Evolutionary conservation across 2,888 invertebrate genomes (phyloP).

Genomic region (Perizoma affinitatum): DNA sequence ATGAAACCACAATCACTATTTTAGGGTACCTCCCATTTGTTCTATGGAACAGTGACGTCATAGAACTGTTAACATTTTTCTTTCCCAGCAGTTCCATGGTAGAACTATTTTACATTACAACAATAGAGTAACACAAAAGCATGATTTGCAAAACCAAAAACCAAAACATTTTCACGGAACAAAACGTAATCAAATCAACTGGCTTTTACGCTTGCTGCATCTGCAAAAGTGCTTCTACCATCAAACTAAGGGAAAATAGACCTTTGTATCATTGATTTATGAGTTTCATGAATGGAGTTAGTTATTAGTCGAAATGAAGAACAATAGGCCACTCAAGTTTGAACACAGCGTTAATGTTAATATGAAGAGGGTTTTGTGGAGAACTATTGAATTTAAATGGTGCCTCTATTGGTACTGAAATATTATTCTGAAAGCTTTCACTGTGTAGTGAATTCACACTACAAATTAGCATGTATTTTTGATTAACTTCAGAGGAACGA

Average conservation of each 20-base stretch:
- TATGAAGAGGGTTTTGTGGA: slow-evolving; percentile 57
- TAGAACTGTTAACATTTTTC: no score
- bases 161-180: slow-evolving; percentile 55
- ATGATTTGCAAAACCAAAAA: slow-evolving; percentile 39
- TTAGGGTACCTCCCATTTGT: no score
- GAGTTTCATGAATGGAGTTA: slow-evolving; percentile 16
- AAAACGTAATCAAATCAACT: slow-evolving; percentile 69
- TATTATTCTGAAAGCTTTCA: slow-evolving; percentile 17
- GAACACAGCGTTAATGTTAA: slow-evolving; percentile 68
- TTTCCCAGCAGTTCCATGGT: no score
- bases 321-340: slow-evolving; percentile 65
- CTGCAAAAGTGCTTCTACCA: slow-evolving; percentile 28
- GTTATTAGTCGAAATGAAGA: slow-evolving; percentile 46
- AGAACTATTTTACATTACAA: slow-evolving; percentile 7
- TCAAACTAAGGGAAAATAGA: slow-evolving; percentile 33
- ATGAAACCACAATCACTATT: slow-evolving; percentile 6
- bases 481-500: no score
- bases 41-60: no score
- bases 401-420: slow-evolving; percentile 22
- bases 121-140: slow-evolving; percentile 24
- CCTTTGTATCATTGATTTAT: slow-evolving; percentile 32
- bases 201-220: slow-evolving; percentile 52
- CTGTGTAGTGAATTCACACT: neutral
- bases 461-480: no score
- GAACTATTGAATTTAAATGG: slow-evolving; percentile 44